Conservation (phyloP, 2,888 invertebrate genomes). For the Mechanitis messenoides region DNA sequence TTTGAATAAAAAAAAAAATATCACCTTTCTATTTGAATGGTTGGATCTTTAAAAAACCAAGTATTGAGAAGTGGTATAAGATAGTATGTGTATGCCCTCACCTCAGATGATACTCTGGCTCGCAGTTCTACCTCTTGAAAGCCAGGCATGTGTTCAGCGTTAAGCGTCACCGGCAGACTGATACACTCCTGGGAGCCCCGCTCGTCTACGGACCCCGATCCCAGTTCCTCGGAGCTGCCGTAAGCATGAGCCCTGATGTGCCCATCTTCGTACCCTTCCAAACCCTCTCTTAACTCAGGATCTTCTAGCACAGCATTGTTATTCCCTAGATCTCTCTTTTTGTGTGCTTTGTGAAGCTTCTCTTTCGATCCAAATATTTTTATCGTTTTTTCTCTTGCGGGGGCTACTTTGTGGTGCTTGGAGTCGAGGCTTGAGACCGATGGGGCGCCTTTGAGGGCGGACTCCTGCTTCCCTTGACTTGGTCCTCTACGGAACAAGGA, state of each 20-base stretch:
- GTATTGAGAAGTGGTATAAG: too few species aligned
- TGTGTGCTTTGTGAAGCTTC: slow-evolving; percentile 69
- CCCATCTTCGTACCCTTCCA: slow-evolving; percentile 59
- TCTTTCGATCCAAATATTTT: slow-evolving; percentile 76
- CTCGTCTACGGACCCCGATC: slow-evolving; percentile 56
- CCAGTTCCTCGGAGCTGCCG: slow-evolving; percentile 68
- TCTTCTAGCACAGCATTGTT: slow-evolving; percentile 73
- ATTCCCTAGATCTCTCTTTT: slow-evolving; percentile 67
- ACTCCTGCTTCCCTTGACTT: slow-evolving; percentile 74
- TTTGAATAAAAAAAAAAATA: too few species aligned
- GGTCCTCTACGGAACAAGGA: slow-evolving; percentile 94
- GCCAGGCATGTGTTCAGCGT: slow-evolving; percentile 68
- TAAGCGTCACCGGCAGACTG: slow-evolving; percentile 68
- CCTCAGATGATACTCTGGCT: slow-evolving; percentile 67
- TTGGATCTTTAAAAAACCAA: too few species aligned
- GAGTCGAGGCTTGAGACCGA: slow-evolving; percentile 81
- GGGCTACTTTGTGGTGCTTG: slow-evolving; percentile 75
- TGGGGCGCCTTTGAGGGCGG: slow-evolving; percentile 77
- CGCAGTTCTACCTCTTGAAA: slow-evolving; percentile 70
- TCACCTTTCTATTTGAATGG: too few species aligned
- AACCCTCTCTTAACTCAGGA: slow-evolving; percentile 59
- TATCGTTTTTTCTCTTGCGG: slow-evolving; percentile 62
- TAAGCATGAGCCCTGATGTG: slow-evolving; percentile 54
- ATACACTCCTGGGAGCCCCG: slow-evolving; percentile 68
- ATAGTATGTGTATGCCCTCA: slow-evolving; percentile 32